Conservation (phyloP, 2,888 invertebrate genomes). For the Morpho deidamia region DNA sequence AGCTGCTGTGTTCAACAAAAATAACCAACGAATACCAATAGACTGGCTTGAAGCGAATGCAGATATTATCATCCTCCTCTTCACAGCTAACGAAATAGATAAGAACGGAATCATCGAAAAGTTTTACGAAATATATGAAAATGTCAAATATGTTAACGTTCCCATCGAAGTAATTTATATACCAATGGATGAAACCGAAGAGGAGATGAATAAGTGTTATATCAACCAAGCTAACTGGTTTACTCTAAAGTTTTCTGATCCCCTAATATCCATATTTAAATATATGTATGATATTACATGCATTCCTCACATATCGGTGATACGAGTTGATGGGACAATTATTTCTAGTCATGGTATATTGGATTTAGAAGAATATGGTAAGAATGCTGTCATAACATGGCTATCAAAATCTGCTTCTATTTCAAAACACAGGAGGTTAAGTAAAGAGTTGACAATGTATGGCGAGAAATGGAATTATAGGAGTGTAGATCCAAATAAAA, state of each 20-base stretch:
- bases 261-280: constrained; percentile 39
- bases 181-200: constrained; percentile 49
- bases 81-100: constrained; percentile 47
- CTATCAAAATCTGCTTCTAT: constrained; percentile 34
- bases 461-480: constrained; percentile 47
- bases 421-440: constrained; percentile 37
- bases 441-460: constrained; percentile 44
- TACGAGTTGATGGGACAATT: constrained; percentile 44
- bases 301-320: constrained; percentile 47
- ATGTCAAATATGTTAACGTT: constrained; percentile 45
- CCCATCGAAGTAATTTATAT: constrained; percentile 63
- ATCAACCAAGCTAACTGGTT: constrained; percentile 66
- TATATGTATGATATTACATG: constrained; percentile 51
- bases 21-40: constrained; percentile 32
- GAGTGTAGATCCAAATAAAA: constrained; percentile 12
- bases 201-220: constrained; percentile 38
- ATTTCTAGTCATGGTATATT: constrained; percentile 48
- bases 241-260: constrained; percentile 46
- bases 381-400: constrained; percentile 62
- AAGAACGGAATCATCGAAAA: constrained; percentile 44
- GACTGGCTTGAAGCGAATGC: constrained; percentile 49
- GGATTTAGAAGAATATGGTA: constrained; percentile 54
- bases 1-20: constrained; percentile 47
- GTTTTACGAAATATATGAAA: constrained; percentile 61
- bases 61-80: constrained; percentile 50